Evolutionary conservation across 2,888 invertebrate species (phyloP).

Genomic region (Bibio marci): DNA sequence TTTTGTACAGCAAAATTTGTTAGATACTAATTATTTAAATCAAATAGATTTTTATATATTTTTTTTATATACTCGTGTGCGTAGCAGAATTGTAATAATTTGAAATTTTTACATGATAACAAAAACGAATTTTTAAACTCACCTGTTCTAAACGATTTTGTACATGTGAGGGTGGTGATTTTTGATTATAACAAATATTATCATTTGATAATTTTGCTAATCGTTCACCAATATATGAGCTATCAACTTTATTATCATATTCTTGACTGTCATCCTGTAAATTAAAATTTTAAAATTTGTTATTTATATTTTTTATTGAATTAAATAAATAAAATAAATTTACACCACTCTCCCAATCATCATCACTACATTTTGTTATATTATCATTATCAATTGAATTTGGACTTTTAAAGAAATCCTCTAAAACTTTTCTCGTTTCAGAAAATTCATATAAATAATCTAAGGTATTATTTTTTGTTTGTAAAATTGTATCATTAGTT

Average conservation of each 20-base stretch:
- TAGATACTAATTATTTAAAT: too few relatives aligned
- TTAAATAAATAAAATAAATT: too few relatives aligned
- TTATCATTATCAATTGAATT: slow-evolving; percentile 36
- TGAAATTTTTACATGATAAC: too few relatives aligned
- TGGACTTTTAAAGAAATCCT: slow-evolving; percentile 78
- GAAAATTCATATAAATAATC: slow-evolving; percentile 86
- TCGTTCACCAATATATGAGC: slow-evolving; percentile 28
- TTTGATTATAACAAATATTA: slow-evolving; percentile 17
- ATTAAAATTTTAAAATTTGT: slow-evolving; percentile 3
- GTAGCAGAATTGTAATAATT: too few relatives aligned
- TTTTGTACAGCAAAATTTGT: too few relatives aligned
- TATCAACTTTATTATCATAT: slow-evolving; percentile 21
- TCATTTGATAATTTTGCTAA: slow-evolving; percentile 28
- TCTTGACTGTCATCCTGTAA: slow-evolving; percentile 19
- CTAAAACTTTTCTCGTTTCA: slow-evolving; percentile 78
- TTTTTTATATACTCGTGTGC: too few relatives aligned
- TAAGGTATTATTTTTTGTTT: slow-evolving; percentile 34
- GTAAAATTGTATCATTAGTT: neutral
- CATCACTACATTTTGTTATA: slow-evolving; percentile 24
- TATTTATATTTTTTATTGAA: too few relatives aligned
- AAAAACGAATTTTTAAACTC: too few relatives aligned
- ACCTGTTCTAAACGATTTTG: too few relatives aligned
- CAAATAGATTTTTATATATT: too few relatives aligned
- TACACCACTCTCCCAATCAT: slow-evolving; percentile 21
- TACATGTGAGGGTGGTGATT: neutral